phyloP scores from a whole-genome alignment of 2,888 invertebrate genomes.

The Dromius quadrimaculatus region DNA sequence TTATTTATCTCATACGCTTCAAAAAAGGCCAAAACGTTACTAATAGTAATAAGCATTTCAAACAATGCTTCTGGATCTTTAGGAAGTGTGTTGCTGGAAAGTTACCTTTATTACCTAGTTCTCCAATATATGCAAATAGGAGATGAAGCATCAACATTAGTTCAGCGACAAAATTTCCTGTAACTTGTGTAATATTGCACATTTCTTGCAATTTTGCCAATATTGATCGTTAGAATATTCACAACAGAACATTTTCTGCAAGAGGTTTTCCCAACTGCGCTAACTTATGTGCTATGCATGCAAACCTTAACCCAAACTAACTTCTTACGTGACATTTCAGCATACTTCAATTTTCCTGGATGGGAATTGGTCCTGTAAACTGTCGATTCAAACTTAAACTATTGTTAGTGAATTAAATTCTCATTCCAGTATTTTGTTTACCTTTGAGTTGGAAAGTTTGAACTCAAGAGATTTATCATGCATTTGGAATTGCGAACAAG shows the following conservation, averaged over 20 bases:
- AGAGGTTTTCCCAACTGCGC: too few relatives aligned
- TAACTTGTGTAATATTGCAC: slow-evolving; percentile 1
- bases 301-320: background rate
- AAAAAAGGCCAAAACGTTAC: too few relatives aligned
- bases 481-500: slow-evolving; percentile 1
- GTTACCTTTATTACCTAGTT: too few relatives aligned
- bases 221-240: background rate
- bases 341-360: slow-evolving; percentile 34
- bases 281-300: slow-evolving; percentile 22
- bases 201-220: slow-evolving; percentile 26
- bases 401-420: slow-evolving; percentile 26
- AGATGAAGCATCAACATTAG: too few relatives aligned
- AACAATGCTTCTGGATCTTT: too few relatives aligned
- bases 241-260: slow-evolving; percentile 7
- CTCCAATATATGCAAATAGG: too few relatives aligned
- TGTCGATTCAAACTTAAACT: slow-evolving; percentile 20
- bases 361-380: slow-evolving; percentile 13
- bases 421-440: slow-evolving; percentile 36
- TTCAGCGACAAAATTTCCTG: too few relatives aligned
- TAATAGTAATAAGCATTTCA: too few relatives aligned
- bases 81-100: too few relatives aligned
- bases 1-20: too few relatives aligned
- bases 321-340: slow-evolving; percentile 1
- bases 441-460: slow-evolving; percentile 7
- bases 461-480: slow-evolving; percentile 18